Evolutionary conservation across 1,140 invertebrate species (phyloP).

Genomic region (Hypothenemus hampei): DNA sequence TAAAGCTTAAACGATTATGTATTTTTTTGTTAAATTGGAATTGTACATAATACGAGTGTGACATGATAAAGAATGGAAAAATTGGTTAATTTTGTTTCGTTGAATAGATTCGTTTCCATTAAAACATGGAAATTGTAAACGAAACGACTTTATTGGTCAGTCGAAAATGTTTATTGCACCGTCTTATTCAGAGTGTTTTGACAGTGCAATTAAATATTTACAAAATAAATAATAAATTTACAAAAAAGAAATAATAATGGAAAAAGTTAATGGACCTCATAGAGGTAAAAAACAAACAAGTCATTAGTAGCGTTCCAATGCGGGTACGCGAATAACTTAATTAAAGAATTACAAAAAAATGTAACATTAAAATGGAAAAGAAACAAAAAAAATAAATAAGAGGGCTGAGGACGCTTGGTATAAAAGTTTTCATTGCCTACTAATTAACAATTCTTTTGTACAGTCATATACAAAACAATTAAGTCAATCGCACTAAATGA

Average conservation of each 20-base stretch:
- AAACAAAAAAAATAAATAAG: conserved; percentile 39
- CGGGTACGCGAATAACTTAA: too few species aligned
- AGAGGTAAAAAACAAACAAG: conserved; percentile 30
- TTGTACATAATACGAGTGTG: too few species aligned
- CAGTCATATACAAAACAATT: conserved; percentile 21
- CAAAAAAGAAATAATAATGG: too few species aligned
- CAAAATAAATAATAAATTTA: conserved; percentile 36
- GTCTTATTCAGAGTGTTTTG: too few species aligned
- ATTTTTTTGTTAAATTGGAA: too few species aligned
- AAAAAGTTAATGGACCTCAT: conserved; percentile 29
- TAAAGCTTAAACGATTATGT: too few species aligned
- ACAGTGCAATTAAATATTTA: conserved; percentile 23
- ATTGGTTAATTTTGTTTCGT: too few species aligned
- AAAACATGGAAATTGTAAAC: conserved; percentile 24
- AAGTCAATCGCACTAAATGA: conserved; percentile 1
- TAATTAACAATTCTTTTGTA: conserved; percentile 23
- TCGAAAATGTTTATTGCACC: too few species aligned
- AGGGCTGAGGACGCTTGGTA: conserved; percentile 29
- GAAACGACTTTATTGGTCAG: too few species aligned
- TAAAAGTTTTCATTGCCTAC: conserved; percentile 32
- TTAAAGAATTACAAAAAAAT: conserved; percentile 29
- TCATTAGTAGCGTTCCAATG: too few species aligned
- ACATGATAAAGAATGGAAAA: too few species aligned
- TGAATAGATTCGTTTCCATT: too few species aligned
- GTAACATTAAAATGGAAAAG: conserved; percentile 33